Conservation (phyloP, 1,140 invertebrate species). For the Neuroterus valhalla region DNA sequence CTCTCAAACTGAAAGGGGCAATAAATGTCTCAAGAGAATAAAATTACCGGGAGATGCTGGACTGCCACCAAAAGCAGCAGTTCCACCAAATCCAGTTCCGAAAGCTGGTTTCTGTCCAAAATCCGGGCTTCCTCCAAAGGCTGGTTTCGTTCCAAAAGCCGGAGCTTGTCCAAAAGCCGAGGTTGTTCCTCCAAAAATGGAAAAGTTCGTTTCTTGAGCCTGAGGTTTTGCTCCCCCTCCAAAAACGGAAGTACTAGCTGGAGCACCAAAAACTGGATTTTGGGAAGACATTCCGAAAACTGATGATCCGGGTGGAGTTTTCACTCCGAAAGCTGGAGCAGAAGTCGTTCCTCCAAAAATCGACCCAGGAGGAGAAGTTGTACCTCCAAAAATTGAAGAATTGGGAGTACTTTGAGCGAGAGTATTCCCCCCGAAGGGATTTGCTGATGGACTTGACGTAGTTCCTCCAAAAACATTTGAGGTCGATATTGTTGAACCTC, state of each 20-base stretch:
- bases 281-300: not conserved
- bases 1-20: too few relatives aligned
- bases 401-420: conserved; percentile 16
- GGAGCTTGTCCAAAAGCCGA: conserved; percentile 54
- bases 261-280: conserved; percentile 35
- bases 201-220: conserved; percentile 34
- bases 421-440: conserved; percentile 12
- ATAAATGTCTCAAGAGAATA: too few relatives aligned
- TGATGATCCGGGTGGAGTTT: conserved; percentile 27
- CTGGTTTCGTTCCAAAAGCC: conserved; percentile 64
- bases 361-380: conserved; percentile 34
- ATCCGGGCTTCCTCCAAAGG: conserved; percentile 55
- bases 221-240: conserved; percentile 32
- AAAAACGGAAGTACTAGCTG: conserved; percentile 40
- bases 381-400: conserved; percentile 40
- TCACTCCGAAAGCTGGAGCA: conserved; percentile 48
- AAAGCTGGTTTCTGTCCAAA: conserved; percentile 58
- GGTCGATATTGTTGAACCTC: not conserved
- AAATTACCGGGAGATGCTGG: conserved; percentile 42
- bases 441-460: not conserved
- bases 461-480: conserved; percentile 40
- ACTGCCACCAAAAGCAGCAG: conserved; percentile 47
- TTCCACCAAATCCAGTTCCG: conserved; percentile 51
- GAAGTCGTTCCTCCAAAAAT: conserved; percentile 47
- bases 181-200: conserved; percentile 41